Evolutionary conservation across 2,113 vertebrate species (phyloP).

Genomic region (Larimichthys polyactis): DNA sequence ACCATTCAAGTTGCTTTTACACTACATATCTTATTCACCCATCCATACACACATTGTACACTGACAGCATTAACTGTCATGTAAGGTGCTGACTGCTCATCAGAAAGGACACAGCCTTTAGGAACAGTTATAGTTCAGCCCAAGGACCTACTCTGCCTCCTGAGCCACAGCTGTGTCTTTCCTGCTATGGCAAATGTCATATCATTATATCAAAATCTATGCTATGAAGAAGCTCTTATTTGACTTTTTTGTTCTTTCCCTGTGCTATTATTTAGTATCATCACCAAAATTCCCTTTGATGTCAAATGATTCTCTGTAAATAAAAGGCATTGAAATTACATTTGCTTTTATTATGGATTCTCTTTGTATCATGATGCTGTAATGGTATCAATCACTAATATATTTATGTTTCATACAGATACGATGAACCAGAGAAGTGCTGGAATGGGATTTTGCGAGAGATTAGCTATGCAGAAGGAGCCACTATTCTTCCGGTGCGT

Average conservation of each 20-base stretch:
- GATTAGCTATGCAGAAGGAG: slow-evolving; percentile 89
- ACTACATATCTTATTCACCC: no score
- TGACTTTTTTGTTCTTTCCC: not conserved
- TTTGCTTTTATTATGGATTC: slow-evolving; percentile 9
- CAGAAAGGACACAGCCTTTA: no score
- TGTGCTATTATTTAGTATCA: not conserved
- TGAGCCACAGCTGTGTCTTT: not conserved
- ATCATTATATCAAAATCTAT: not conserved
- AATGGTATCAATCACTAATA: not conserved
- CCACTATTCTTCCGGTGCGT: slow-evolving; percentile 89
- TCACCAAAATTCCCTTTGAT: not conserved
- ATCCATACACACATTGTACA: no score
- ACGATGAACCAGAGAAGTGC: slow-evolving; percentile 87
- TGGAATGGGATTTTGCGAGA: slow-evolving; percentile 95
- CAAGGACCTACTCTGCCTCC: no score
- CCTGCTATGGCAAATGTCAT: not conserved
- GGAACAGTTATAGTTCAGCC: no score
- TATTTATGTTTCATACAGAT: slow-evolving; percentile 66
- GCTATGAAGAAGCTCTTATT: not conserved
- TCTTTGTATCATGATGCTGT: not conserved
- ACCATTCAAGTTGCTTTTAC: no score
- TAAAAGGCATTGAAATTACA: not conserved
- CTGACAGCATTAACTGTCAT: no score
- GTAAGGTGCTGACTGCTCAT: no score
- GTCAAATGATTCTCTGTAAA: not conserved